Evolutionary conservation across 2,797 vertebrate genomes (phyloP), one percentile per base, ranked within the genome.

Genomic region (Pseudotriccus pelzelni): DNA sequence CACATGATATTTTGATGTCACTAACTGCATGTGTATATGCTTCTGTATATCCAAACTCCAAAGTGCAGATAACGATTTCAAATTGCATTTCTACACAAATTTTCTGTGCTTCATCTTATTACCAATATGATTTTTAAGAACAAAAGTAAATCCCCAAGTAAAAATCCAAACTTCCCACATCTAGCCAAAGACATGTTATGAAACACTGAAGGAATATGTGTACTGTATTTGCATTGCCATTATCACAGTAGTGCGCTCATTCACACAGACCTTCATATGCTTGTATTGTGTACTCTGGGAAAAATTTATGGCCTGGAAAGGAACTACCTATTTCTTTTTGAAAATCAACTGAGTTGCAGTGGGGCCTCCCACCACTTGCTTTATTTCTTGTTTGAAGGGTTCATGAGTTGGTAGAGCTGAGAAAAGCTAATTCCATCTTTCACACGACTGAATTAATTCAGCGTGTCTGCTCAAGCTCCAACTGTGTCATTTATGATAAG

Each of bases 401-500:
- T 84, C 19, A 0, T 62, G 73, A 72, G 66, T 72, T 78, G 59
- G 24, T 84, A 91, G 85, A 88, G 24, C 37, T 62, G 63, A 95
- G 82, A 73, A 84, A 52, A 93, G 41, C 86, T 89, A 66, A 55
- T 94, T 83, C 76, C 25, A 2, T 87, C 55, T 44, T 92, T 95
- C 37, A 41, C 37, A 18, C 0, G 6, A 22, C 66, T 85, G 59
- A 66, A 84, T 91, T 89, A 49, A 75, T 95, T 95, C 80, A 84
- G 67, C 53, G 8, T 47, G 78, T 88, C 80, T 94, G 52, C 64
- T 94, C 24, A 47, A 64, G 47, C 52, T 86, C 76, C 59, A 73
- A 86, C 44, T 63, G 63, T 93, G 69, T 84, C 34, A 44, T 64
- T 93, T 91, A n/a, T 53, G 83, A 82, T 95, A 89, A 81, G 79